These are phyloP conservation scores for Aurelia aurita complex sp. Pacific DNA, from an alignment of 30 jellyfish, hydroid and myxozoan species.

Conservation along the genomic window DNA sequence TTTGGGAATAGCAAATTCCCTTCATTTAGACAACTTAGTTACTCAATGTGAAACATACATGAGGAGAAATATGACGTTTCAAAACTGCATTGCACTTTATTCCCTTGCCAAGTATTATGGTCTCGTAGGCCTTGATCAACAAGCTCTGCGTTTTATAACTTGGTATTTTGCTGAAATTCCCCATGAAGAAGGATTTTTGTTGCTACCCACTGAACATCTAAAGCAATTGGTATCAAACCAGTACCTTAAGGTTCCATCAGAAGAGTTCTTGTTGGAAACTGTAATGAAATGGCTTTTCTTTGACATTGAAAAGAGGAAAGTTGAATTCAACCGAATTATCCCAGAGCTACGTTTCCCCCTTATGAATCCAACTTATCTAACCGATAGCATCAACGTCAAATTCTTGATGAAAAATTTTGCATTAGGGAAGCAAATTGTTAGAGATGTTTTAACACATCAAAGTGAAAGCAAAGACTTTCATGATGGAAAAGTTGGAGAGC, in stretches of 20 bases:
- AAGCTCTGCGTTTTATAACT: conserved; percentile 82
- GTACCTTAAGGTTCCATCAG: conserved; percentile 85
- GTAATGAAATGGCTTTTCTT: conserved; percentile 85
- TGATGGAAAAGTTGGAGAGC: conserved; percentile 3
- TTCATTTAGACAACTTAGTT: conserved; percentile 68
- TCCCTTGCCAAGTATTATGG: conserved; percentile 84
- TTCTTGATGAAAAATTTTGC: conserved; percentile 69
- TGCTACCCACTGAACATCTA: conserved; percentile 64
- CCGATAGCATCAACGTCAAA: conserved; percentile 70
- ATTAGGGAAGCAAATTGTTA: conserved; percentile 57
- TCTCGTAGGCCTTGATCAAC: conserved; percentile 65
- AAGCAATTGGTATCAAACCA: conserved; percentile 76
- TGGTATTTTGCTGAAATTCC: conserved; percentile 91
- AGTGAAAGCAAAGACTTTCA: conserved; percentile 9
- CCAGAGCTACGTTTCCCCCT: conserved; percentile 80
- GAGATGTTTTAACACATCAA: conserved; percentile 70
- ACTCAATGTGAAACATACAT: conserved; percentile 83
- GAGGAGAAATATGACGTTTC: conserved; percentile 85
- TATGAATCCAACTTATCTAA: conserved; percentile 70
- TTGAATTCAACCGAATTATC: conserved; percentile 36
- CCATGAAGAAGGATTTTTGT: conserved; percentile 77
- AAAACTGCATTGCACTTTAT: conserved; percentile 82
- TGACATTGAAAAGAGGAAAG: conserved; percentile 64
- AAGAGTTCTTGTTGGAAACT: conserved; percentile 82
- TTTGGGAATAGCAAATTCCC: conserved; percentile 55